These are phyloP conservation scores for Lanistes nyassanus DNA, from an alignment of 1,140 invertebrate genomes.

Conservation along the genomic window DNA sequence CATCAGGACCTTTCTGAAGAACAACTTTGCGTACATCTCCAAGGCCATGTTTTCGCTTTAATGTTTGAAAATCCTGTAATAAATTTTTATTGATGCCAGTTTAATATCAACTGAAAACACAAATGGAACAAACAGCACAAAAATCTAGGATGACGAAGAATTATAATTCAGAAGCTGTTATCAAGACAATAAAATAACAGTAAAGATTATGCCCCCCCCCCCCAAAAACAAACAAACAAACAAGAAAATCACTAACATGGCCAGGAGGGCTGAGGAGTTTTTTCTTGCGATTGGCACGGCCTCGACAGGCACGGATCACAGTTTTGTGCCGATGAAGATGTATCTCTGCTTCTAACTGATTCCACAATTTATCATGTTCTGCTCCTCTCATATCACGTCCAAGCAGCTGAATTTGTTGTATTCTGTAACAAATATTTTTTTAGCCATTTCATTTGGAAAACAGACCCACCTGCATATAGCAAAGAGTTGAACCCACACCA, in stretches of 20 bases:
- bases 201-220: no score
- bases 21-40: constrained; percentile 66
- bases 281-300: constrained; percentile 61
- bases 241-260: constrained; percentile 59
- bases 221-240: not conserved
- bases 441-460: no score
- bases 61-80: constrained; percentile 58
- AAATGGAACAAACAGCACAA: no score
- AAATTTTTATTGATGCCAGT: constrained; percentile 6
- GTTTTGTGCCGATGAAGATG: constrained; percentile 86
- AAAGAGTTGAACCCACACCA: not conserved
- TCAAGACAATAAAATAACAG: no score
- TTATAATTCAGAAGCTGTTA: no score
- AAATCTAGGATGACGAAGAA: no score
- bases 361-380: constrained; percentile 84
- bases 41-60: constrained; percentile 67
- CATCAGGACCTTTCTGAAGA: constrained; percentile 75
- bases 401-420: constrained; percentile 87
- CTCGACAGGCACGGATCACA: constrained; percentile 73
- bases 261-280: constrained; percentile 68
- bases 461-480: no score
- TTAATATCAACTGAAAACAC: no score
- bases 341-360: constrained; percentile 87
- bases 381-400: constrained; percentile 78
- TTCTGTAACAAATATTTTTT: constrained; percentile 70